A percentile compares a stretch with the other conserved stretches of the same genome.
These are phyloP conservation scores for Masnerella sp. DNA, from an alignment of 2,888 invertebrate species.

Conservation along the genomic window DNA sequence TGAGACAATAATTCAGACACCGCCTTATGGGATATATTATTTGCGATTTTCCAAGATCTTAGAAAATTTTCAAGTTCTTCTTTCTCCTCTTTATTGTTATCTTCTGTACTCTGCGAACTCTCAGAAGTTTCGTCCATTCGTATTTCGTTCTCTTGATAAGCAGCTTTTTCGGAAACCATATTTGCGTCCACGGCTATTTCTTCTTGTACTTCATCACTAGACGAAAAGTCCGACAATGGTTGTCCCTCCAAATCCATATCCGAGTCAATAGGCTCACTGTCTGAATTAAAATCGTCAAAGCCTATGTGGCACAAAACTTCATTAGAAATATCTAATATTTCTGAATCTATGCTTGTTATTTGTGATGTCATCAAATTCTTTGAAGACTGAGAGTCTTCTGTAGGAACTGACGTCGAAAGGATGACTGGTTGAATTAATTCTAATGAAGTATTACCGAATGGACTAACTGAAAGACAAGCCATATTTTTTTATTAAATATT, in stretches of 20 bases:
- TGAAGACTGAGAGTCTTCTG: too few species aligned
- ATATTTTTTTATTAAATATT: too few species aligned
- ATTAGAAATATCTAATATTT: neutral
- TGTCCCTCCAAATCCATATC: too few species aligned
- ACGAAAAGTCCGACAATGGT: too few species aligned
- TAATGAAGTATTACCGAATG: too few species aligned
- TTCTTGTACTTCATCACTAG: neutral
- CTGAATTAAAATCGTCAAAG: neutral
- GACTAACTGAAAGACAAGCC: too few species aligned
- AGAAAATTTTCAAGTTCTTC: neutral
- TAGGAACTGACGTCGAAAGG: too few species aligned
- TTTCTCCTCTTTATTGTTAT: neutral
- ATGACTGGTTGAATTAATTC: too few species aligned
- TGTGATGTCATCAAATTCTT: too few species aligned
- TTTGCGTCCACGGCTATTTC: neutral
- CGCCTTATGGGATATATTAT: constrained; percentile 6
- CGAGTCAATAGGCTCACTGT: neutral
- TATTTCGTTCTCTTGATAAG: neutral
- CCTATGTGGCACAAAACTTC: neutral
- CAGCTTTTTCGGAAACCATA: neutral
- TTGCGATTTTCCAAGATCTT: constrained; percentile 6
- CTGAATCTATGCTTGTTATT: neutral
- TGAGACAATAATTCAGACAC: neutral
- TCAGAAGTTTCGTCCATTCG: too few species aligned
- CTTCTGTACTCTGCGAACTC: neutral